Evolutionary conservation across 2,888 invertebrate species (phyloP).

Genomic region (Morpho deidamia): DNA sequence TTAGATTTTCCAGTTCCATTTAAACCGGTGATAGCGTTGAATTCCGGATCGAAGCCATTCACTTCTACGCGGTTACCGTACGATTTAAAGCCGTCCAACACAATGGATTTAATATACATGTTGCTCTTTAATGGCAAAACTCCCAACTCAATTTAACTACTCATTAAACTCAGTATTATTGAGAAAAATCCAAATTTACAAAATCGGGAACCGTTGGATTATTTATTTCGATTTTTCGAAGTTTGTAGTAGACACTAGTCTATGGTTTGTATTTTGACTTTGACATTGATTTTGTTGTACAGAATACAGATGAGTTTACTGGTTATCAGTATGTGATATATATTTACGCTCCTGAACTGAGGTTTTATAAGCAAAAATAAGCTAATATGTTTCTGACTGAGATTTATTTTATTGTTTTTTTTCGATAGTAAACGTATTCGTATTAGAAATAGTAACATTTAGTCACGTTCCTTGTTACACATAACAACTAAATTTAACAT

Average conservation of each 20-base stretch:
- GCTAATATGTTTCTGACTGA: too few relatives aligned
- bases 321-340: too few relatives aligned
- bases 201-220: conserved; percentile 13
- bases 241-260: not conserved
- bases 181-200: conserved; percentile 22
- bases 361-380: too few relatives aligned
- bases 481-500: too few relatives aligned
- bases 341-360: too few relatives aligned
- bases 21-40: conserved; percentile 98
- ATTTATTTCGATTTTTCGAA: not conserved
- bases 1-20: conserved; percentile 99
- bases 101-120: conserved; percentile 95
- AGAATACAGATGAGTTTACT: too few relatives aligned
- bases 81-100: conserved; percentile 98
- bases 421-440: too few relatives aligned
- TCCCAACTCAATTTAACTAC: not conserved
- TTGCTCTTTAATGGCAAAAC: conserved; percentile 25
- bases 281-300: too few relatives aligned
- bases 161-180: not conserved
- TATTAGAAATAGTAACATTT: too few relatives aligned
- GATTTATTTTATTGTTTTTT: too few relatives aligned
- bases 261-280: too few relatives aligned
- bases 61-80: conserved; percentile 96
- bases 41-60: conserved; percentile 93
- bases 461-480: too few relatives aligned